These are phyloP conservation scores for Phortica magna DNA, from an alignment of 2,888 invertebrate species.

Conservation along the genomic window DNA sequence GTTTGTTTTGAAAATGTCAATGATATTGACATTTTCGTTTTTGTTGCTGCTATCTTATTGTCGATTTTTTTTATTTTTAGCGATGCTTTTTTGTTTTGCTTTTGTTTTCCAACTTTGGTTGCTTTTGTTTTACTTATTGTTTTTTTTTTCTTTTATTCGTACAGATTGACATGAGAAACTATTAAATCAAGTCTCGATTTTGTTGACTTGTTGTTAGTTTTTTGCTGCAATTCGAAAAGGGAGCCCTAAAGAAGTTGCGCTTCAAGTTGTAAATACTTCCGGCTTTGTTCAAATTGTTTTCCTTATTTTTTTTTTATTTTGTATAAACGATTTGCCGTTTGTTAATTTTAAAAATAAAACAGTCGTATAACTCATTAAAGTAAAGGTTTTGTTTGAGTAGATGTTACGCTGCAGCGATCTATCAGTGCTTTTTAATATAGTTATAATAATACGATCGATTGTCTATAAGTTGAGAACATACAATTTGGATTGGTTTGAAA, in stretches of 20 bases:
- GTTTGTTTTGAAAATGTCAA: slow-evolving; percentile 60
- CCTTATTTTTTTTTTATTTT: slow-evolving; percentile 40
- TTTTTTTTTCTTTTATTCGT: not conserved
- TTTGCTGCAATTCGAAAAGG: slow-evolving; percentile 30
- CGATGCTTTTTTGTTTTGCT: slow-evolving; percentile 31
- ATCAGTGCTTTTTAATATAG: too few relatives aligned
- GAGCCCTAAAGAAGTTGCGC: not conserved
- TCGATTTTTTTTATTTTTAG: slow-evolving; percentile 46
- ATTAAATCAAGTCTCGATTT: slow-evolving; percentile 57
- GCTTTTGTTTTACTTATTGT: slow-evolving; percentile 12
- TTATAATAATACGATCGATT: too few relatives aligned
- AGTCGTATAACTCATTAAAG: too few relatives aligned
- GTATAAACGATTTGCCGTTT: too few relatives aligned
- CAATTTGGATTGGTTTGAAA: too few relatives aligned
- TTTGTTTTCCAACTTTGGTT: slow-evolving; percentile 6
- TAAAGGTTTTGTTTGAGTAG: too few relatives aligned
- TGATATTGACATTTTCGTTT: slow-evolving; percentile 68
- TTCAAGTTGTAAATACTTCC: slow-evolving; percentile 38
- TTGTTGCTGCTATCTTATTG: slow-evolving; percentile 32
- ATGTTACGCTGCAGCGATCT: too few relatives aligned
- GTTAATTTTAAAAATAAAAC: too few relatives aligned
- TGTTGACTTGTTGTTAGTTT: slow-evolving; percentile 14
- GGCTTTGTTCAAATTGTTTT: slow-evolving; percentile 17
- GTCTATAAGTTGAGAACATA: too few relatives aligned
- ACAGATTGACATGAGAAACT: slow-evolving; percentile 68